Base-by-base conservation (phyloP, 2,888 invertebrate species). In the Aelia acuminata region DNA sequence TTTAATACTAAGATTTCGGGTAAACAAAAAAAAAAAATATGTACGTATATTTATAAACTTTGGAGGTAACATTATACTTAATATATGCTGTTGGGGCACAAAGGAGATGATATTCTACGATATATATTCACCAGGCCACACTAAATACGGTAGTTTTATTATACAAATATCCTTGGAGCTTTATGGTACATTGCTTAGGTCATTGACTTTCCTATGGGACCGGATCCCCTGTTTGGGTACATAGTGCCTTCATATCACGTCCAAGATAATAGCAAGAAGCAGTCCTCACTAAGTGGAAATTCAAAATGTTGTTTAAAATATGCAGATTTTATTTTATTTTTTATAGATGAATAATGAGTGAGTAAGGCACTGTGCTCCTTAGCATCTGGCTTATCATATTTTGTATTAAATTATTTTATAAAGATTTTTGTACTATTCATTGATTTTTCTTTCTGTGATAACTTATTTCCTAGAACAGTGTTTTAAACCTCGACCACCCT, bases 81-180 rank as follows among this genome's bases (percentile, higher is more conserved):
- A 63, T 31, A 4, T 22, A 63, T 63, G 63, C 63, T 18, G 63
- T 26, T 31, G 0, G 31, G 31, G 63, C 63, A 63, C 31, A 63
- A 63, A 63, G 31, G 63, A 63, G 63, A 31, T 63, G 63, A 18
- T 63, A 63, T 63, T 31, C 31, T 5, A 31, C 8, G 15, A 63
- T 63, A 63, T 63, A 63, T 63, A 63, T 63, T 63, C 63, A 63
- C 63, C 63, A 63, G 63, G 63, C 63, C 31, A 13, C 18, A 31
- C 63, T 63, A 63, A 63, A 63, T 63, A 63, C 18, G 63, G 31
- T 63, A 31, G 63, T 63, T 63, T 31, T 63, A 63, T 63, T 63
- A 63, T 63, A 63, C 63, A 31, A 63, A 63, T 63, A 63, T 18
- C 63, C 63, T 7, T 18, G 31, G 15, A 63, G 31, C 63, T 63